A percentile compares a stretch with the other conserved stretches of the same genome.
These are phyloP conservation scores for Recurvirostra avosetta DNA, from an alignment of 2,113 vertebrate species.

Conservation along the genomic window DNA sequence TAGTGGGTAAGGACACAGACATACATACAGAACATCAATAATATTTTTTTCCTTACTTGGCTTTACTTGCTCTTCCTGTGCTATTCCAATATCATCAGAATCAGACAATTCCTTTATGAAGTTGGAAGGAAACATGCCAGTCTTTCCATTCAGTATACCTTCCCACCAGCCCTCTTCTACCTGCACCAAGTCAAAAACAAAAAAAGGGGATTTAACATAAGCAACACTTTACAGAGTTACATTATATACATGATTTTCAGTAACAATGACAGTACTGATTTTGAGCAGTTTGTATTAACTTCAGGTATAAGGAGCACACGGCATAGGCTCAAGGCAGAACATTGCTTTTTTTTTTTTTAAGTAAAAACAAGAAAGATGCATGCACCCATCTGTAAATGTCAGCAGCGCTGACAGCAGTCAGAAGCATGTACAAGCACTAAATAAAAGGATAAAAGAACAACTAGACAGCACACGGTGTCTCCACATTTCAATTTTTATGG, in stretches of 20 bases:
- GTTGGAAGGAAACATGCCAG: constrained; percentile 97
- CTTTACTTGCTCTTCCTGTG: constrained; percentile 87
- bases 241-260: background rate
- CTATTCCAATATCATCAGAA: constrained; percentile 77
- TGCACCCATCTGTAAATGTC: background rate
- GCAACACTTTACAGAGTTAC: background rate
- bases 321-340: background rate
- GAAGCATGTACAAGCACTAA: background rate
- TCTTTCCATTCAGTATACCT: constrained; percentile 89
- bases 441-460: background rate
- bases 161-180: constrained; percentile 99
- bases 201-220: background rate
- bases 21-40: background rate
- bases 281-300: background rate
- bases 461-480: background rate
- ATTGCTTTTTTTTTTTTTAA: rapidly evolving
- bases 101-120: constrained; percentile 90
- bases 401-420: background rate
- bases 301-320: background rate
- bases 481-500: background rate
- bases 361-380: background rate
- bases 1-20: background rate
- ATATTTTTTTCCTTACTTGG: constrained; percentile 80
- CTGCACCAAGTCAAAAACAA: constrained; percentile 66
- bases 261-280: background rate